These are phyloP conservation scores for Galerucella pusilla DNA, from an alignment of 2,888 invertebrate genomes.

Conservation along the genomic window DNA sequence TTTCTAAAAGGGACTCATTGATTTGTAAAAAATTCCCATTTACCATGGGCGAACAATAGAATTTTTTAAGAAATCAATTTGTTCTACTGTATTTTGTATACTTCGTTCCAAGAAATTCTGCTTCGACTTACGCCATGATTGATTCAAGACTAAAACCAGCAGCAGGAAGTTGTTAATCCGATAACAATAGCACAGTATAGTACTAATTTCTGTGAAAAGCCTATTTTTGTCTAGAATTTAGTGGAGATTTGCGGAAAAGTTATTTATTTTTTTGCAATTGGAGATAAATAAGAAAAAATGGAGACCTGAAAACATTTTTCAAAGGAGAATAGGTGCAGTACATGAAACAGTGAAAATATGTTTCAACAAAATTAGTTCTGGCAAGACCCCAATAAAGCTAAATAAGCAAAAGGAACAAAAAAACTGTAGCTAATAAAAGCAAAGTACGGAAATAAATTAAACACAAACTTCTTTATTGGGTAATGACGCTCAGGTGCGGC, in stretches of 20 bases:
- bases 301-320: not conserved
- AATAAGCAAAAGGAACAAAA: conserved; percentile 29
- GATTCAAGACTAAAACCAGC: too few species aligned
- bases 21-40: too few species aligned
- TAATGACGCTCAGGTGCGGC: conserved; percentile 7
- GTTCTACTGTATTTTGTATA: too few species aligned
- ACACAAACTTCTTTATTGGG: conserved; percentile 27
- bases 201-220: too few species aligned
- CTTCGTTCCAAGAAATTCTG: too few species aligned
- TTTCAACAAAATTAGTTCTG: conserved; percentile 24
- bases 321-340: conserved; percentile 17
- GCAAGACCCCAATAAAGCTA: conserved; percentile 29
- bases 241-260: not conserved
- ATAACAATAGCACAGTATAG: too few species aligned
- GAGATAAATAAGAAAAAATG: not conserved
- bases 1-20: too few species aligned
- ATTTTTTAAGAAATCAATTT: too few species aligned
- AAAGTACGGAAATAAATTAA: conserved; percentile 23
- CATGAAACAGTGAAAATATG: conserved; percentile 24
- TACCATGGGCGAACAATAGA: too few species aligned
- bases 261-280: not conserved
- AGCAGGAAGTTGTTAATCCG: too few species aligned
- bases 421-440: conserved; percentile 21
- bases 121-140: too few species aligned
- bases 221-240: too few species aligned